phyloP scores from a whole-genome alignment of 2,888 invertebrate species.

The Iselma pallidipennis region DNA sequence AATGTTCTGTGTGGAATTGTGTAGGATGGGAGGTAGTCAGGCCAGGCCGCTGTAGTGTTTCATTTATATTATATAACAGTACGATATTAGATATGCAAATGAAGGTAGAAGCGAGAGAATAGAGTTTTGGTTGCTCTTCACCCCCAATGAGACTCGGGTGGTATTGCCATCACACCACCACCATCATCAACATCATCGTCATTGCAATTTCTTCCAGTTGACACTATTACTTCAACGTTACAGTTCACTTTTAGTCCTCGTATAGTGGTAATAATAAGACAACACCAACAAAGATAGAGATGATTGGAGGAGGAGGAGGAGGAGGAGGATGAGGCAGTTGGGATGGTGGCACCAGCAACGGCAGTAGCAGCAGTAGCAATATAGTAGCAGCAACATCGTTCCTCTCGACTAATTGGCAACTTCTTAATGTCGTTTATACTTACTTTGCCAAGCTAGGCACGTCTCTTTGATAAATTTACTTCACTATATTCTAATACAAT shows the following conservation, averaged over 20 bases:
- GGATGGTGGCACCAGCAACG: conserved; percentile 10
- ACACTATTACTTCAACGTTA: neutral
- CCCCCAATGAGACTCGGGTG: neutral
- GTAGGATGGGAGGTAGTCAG: neutral
- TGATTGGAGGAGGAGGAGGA: neutral
- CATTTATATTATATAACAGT: conserved; percentile 55
- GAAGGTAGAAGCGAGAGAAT: conserved; percentile 34
- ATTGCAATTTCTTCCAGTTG: neutral
- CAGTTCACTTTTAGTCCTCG: too few species aligned
- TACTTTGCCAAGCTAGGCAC: conserved; percentile 57
- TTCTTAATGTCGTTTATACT: conserved; percentile 59
- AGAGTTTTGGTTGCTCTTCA: conserved; percentile 1
- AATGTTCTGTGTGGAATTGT: neutral
- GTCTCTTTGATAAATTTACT: conserved; percentile 57
- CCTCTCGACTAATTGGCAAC: conserved; percentile 57
- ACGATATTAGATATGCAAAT: conserved; percentile 57
- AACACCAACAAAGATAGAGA: neutral
- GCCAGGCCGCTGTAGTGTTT: conserved; percentile 31
- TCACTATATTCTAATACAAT: conserved; percentile 52
- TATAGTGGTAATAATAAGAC: neutral
- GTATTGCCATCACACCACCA: neutral
- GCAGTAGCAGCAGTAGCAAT: conserved; percentile 42
- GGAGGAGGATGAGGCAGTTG: neutral
- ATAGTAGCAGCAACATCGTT: conserved; percentile 48
- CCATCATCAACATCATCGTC: neutral